phyloP scores from a whole-genome alignment of 1,140 invertebrate genomes.

The Galendromus occidentalis region DNA sequence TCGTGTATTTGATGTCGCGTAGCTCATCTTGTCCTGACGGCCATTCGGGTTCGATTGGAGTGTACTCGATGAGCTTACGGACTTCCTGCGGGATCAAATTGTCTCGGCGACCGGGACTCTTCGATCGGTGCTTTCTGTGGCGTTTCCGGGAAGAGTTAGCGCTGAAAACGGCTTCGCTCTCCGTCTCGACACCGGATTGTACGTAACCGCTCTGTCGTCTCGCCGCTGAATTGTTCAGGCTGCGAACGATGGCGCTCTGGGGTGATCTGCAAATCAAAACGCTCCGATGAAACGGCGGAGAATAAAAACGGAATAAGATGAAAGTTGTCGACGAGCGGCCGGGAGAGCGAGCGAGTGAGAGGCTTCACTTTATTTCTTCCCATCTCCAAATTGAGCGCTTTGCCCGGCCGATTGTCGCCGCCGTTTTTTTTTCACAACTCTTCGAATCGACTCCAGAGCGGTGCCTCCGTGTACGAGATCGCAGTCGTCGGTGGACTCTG shows the following conservation, averaged over 20 bases:
- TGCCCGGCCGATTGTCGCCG: too few relatives aligned
- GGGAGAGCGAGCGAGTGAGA: too few relatives aligned
- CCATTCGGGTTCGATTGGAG: not conserved
- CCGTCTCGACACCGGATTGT: conserved; percentile 2
- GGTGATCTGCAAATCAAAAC: not conserved
- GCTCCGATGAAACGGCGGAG: not conserved
- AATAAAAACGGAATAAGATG: too few relatives aligned
- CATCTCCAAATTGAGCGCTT: too few relatives aligned
- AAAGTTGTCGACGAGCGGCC: too few relatives aligned
- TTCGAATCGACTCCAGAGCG: too few relatives aligned
- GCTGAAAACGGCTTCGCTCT: conserved; percentile 6
- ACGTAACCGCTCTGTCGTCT: conserved; percentile 2
- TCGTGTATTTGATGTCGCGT: not conserved
- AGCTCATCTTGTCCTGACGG: not conserved
- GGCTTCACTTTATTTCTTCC: too few relatives aligned
- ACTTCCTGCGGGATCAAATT: conserved; percentile 5
- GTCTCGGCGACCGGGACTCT: not conserved
- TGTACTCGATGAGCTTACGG: not conserved
- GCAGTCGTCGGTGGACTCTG: too few relatives aligned
- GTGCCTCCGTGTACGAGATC: too few relatives aligned
- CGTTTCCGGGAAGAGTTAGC: not conserved
- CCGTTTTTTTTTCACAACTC: too few relatives aligned
- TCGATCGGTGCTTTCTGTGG: not conserved
- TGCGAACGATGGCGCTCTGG: not conserved
- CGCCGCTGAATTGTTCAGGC: not conserved